Evolutionary conservation across 1,140 invertebrate species (phyloP), one percentile per base, ranked within the genome.

Genomic region (Sycophila sp.): DNA sequence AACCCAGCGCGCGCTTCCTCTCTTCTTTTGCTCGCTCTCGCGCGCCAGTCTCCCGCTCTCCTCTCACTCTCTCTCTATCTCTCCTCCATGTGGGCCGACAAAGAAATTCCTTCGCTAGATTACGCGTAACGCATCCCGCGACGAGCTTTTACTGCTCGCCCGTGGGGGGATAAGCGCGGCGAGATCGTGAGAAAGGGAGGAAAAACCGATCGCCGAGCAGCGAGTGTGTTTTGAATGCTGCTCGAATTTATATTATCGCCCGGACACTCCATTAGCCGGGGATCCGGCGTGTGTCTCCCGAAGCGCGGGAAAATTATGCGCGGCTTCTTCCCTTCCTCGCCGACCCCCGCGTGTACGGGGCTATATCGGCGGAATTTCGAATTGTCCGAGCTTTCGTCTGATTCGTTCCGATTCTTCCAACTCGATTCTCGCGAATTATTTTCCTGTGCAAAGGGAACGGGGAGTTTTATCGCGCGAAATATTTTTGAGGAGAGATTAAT

Each of bases 31-130:
- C 42, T 1, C 42, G 30, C 28, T 22, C 40, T 30, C 32, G 19
- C 42, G 40, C 10, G 34, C 38, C 38, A 49, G 45, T 15, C 64
- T 63, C 47, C 34, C 71, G 45, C 34, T 49, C 62, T 59, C n/a
- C 45, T n/a, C 8, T 30, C 51, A 67, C 58, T 62, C 66, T 56
- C 34, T 63, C 40, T n/a, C 24, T 59, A 59, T 73, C 65, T n/a
- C 55, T 58, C 53, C 59, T 47, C 73, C 74, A 72, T 63, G 73
- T 68, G 71, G 68, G 58, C 77, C 79, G 81, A 82, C 80, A 80
- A 81, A 81, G 80, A 81, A 81, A 82, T 81, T 82, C 78, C 81
- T 78, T 59, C 73, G 72, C 74, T 77, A 77, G 80, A 81, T 82
- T 80, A 80, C 77, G 78, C 68, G 75, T 77, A 77, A 77, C 77